A percentile compares a stretch with the other conserved stretches of the same genome.
These are phyloP conservation scores for Andrena dorsata DNA, from an alignment of 2,888 invertebrate genomes.

Conservation along the genomic window DNA sequence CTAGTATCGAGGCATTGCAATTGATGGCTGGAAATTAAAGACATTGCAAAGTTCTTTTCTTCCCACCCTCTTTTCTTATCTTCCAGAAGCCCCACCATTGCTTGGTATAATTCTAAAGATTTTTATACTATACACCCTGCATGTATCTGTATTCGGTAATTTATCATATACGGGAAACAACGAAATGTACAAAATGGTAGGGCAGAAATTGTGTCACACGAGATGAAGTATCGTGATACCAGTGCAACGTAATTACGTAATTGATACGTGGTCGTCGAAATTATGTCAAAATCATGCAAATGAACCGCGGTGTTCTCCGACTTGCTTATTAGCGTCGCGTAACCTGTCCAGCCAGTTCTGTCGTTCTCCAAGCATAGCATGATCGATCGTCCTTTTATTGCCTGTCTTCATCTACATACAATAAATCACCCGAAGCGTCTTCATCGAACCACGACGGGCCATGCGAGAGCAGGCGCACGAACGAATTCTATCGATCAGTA, in stretches of 20 bases:
- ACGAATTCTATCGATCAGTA: constrained; percentile 17
- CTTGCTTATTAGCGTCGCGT: constrained; percentile 29
- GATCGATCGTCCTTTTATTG: constrained; percentile 28
- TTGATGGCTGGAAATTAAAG: not conserved
- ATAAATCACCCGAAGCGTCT: constrained; percentile 33
- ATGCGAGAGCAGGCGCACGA: constrained; percentile 1
- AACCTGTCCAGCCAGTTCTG: constrained; percentile 29
- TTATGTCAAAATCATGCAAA: constrained; percentile 45
- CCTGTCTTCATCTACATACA: constrained; percentile 29
- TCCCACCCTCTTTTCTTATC: not conserved
- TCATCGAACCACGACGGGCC: constrained; percentile 5
- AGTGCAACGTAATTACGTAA: constrained; percentile 1
- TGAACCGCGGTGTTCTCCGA: constrained; percentile 9
- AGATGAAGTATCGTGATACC: not conserved
- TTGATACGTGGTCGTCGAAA: constrained; percentile 1
- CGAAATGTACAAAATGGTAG: not conserved
- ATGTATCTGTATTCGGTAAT: not conserved
- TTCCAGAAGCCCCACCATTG: not conserved
- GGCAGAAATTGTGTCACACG: not conserved
- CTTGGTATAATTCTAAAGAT: not conserved
- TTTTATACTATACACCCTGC: not conserved
- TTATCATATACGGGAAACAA: not conserved
- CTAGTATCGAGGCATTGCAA: not conserved
- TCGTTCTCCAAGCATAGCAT: constrained; percentile 9
- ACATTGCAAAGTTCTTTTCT: not conserved